Evolutionary conservation across 2,888 invertebrate genomes (phyloP).

Genomic region (Neoaliturus tenellus): DNA sequence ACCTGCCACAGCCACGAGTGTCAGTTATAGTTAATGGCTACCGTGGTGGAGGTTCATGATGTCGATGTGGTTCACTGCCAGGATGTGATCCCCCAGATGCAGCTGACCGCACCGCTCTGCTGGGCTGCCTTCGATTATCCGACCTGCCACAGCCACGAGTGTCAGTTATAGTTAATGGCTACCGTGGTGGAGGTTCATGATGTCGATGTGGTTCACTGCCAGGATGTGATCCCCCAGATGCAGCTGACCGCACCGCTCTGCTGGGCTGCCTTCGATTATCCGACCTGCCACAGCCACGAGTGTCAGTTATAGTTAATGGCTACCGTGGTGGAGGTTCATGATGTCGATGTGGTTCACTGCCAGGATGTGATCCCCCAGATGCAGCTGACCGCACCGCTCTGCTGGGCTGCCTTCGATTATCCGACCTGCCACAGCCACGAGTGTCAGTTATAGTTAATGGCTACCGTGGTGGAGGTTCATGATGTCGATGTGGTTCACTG

Average conservation of each 20-base stretch:
- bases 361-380: conserved; percentile 85
- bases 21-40: conserved; percentile 92
- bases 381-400: conserved; percentile 91
- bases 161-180: conserved; percentile 73
- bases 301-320: conserved; percentile 70
- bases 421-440: conserved; percentile 79
- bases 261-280: conserved; percentile 96
- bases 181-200: conserved; percentile 94
- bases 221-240: conserved; percentile 86
- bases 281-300: conserved; percentile 79
- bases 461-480: conserved; percentile 96
- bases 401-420: conserved; percentile 98
- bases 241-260: conserved; percentile 93
- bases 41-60: conserved; percentile 96
- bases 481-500: conserved; percentile 82
- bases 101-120: conserved; percentile 95
- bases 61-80: conserved; percentile 78
- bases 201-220: conserved; percentile 80
- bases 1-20: conserved; percentile 78
- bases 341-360: conserved; percentile 82
- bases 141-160: conserved; percentile 77
- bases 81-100: conserved; percentile 86
- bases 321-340: conserved; percentile 94
- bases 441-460: conserved; percentile 38
- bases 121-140: conserved; percentile 96